Conservation (phyloP, 2,888 invertebrate species). For the Busseola fusca region DNA sequence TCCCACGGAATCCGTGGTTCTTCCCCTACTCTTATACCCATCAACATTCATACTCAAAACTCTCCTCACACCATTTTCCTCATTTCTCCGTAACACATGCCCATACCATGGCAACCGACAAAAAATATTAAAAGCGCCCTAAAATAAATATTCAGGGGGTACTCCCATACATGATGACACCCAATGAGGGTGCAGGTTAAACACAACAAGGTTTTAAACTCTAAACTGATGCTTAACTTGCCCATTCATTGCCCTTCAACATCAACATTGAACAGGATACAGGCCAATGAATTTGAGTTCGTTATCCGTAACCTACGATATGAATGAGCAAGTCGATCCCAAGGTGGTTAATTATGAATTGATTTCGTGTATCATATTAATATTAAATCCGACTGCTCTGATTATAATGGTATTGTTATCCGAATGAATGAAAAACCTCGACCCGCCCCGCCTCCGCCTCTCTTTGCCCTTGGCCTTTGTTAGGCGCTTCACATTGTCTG, state of each 20-base stretch:
- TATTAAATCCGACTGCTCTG: constrained; percentile 3
- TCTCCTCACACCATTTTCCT: too few relatives aligned
- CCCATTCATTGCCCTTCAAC: not conserved
- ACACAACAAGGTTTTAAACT: too few relatives aligned
- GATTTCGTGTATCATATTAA: constrained; percentile 19
- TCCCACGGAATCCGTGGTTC: too few relatives aligned
- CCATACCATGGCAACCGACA: too few relatives aligned
- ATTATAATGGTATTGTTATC: constrained; percentile 42
- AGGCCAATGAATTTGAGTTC: not conserved
- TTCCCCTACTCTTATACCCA: too few relatives aligned
- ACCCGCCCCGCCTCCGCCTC: not conserved
- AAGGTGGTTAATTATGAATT: constrained; percentile 10
- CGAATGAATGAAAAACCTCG: constrained; percentile 44
- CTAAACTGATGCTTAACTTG: not conserved
- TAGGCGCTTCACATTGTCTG: constrained; percentile 23
- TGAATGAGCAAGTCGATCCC: not conserved
- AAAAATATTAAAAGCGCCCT: too few relatives aligned
- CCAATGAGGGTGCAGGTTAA: too few relatives aligned
- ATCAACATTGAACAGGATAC: not conserved
- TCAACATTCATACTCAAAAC: too few relatives aligned
- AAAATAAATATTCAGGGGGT: too few relatives aligned
- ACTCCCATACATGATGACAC: too few relatives aligned
- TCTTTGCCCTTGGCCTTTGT: constrained; percentile 52
- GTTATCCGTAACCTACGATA: not conserved
- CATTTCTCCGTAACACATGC: too few relatives aligned